Evolutionary conservation across 2,888 invertebrate species (phyloP).

Genomic region (Pardosa pseudoannulata): DNA sequence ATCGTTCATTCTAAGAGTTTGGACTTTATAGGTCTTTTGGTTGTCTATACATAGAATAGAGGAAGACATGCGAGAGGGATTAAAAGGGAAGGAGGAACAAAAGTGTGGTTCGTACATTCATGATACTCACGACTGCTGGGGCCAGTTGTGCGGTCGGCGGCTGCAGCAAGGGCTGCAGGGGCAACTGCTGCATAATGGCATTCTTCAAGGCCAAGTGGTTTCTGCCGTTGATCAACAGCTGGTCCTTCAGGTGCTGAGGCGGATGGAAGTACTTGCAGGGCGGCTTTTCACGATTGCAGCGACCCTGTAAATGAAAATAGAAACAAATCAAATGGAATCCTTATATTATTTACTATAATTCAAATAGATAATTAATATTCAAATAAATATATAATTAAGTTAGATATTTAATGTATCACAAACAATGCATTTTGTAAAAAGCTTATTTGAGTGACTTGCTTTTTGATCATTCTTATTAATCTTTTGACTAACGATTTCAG

Average conservation of each 20-base stretch:
- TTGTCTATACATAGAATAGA: background rate
- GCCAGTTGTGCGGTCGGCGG: slow-evolving; percentile 89
- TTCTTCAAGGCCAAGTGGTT: slow-evolving; percentile 99
- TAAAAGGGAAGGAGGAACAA: slow-evolving; percentile 30
- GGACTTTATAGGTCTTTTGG: too few species aligned
- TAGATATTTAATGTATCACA: too few species aligned
- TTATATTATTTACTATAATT: too few species aligned
- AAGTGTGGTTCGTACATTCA: slow-evolving; percentile 52
- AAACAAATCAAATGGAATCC: too few species aligned
- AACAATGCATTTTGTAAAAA: too few species aligned
- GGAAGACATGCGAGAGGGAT: slow-evolving; percentile 9
- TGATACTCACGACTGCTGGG: slow-evolving; percentile 88
- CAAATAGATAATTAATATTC: too few species aligned
- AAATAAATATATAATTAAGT: too few species aligned
- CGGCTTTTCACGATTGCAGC: slow-evolving; percentile 99
- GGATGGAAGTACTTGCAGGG: slow-evolving; percentile 99
- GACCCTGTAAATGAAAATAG: slow-evolving; percentile 96
- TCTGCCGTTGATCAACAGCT: slow-evolving; percentile 99
- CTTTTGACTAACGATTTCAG: too few species aligned
- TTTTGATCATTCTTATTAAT: too few species aligned
- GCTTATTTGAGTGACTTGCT: too few species aligned
- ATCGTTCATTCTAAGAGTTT: too few species aligned
- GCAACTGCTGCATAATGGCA: slow-evolving; percentile 97
- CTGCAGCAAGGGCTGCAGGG: slow-evolving; percentile 92
- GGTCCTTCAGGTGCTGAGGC: slow-evolving; percentile 99